Evolutionary conservation across 2,888 invertebrate genomes (phyloP).

Genomic region (Drosophila kambysellisi): DNA sequence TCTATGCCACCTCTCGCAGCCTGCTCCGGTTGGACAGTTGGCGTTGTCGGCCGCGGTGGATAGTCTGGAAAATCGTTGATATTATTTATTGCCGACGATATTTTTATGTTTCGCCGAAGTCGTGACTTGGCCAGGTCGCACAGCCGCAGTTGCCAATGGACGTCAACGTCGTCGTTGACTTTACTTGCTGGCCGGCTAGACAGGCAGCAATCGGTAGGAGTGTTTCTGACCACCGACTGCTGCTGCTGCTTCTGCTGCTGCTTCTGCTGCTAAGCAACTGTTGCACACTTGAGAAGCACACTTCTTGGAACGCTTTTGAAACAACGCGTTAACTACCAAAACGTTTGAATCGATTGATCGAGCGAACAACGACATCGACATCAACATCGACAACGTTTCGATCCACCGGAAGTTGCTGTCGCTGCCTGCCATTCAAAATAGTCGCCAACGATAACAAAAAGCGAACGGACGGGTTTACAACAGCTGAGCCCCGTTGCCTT

Average conservation of each 20-base stretch:
- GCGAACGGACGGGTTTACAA: constrained; percentile 18
- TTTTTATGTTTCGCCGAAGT: constrained; percentile 82
- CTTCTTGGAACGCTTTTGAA: constrained; percentile 68
- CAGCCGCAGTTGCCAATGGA: constrained; percentile 35
- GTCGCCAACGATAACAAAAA: constrained; percentile 17
- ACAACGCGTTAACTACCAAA: constrained; percentile 61
- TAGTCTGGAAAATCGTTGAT: constrained; percentile 82
- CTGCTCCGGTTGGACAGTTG: constrained; percentile 11
- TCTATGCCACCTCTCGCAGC: not conserved
- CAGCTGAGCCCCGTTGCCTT: constrained; percentile 4
- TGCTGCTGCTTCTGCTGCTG: constrained; percentile 16
- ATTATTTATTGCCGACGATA: constrained; percentile 81
- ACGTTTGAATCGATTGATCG: constrained; percentile 47
- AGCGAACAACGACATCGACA: constrained; percentile 16
- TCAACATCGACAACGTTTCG: constrained; percentile 13
- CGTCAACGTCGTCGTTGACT: constrained; percentile 29
- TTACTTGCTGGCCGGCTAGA: constrained; percentile 43
- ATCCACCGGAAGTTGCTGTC: constrained; percentile 45
- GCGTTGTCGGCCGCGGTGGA: constrained; percentile 54
- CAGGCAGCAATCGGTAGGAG: constrained; percentile 63
- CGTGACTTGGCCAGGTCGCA: constrained; percentile 75
- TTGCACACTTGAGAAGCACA: constrained; percentile 56
- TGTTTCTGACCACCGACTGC: constrained; percentile 64
- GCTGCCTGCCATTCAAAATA: constrained; percentile 40
- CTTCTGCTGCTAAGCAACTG: constrained; percentile 44